Base-by-base conservation (phyloP, 2,797 vertebrate species). In the Syngnathus acus region DNA sequence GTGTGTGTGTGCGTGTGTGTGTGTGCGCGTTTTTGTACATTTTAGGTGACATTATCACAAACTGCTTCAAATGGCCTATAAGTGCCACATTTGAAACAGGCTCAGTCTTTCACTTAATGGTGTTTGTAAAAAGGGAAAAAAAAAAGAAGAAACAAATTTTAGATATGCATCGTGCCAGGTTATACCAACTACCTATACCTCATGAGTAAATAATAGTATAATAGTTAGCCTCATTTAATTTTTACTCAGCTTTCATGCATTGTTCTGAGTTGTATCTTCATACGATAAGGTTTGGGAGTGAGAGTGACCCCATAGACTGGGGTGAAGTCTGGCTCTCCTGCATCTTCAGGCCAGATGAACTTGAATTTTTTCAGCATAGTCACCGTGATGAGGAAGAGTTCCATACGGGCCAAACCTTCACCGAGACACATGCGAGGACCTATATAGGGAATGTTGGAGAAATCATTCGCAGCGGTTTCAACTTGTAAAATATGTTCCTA, bases 391-490 rank as follows among this genome's bases (percentile, higher is more conserved):
- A 91, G 74, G 79, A 91, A 90, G 53, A 92, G 87, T 79, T 91
- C 89, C 87, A 90, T 90, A 19, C 88, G 89, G n/a, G 91, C 89
- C 72, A 91, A 72, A 69, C 83, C 65, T 55, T 91, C 89, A 67
- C 90, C 86, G 0, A 89, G 85, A 82, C 91, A 92, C 75, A 86
- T 66, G 11, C 89, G 84, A 45, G 84, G 76, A 55, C 91, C 90
- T 91, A 67, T 3, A 55, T 40, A 0, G 32, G 0, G 21, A 5
- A 42, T 42, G 10, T 19, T 3, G 32, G 40, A 47, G 8, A 51
- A 38, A 21, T 23, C n/a, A 1, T 17, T 40, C 9, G 19, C 19
- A 9, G 39, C 11, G 8, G 53, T 17, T 42, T 66, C 19, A 54
- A 1, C 26, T 8, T 21, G 19, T 10, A 5, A 14, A 32, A 48